Percentiles rank a stretch among this genome's conserved stretches.
Conservation (phyloP, 2,888 invertebrate genomes). For the Orthosia cruda region DNA sequence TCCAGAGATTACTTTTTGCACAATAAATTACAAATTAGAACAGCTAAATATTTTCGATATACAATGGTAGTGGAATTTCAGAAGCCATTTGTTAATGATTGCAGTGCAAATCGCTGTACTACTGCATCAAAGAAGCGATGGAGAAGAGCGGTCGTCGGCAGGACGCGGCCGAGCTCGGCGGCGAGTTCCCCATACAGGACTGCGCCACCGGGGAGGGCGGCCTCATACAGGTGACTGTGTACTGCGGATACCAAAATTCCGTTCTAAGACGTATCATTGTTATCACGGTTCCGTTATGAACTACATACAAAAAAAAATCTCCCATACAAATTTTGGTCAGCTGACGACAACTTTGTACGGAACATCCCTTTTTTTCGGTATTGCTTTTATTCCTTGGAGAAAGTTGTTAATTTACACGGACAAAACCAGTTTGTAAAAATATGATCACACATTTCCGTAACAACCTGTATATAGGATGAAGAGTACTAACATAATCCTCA, state of each 20-base stretch:
- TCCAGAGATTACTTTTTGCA: slow-evolving; percentile 6
- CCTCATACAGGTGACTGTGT: slow-evolving; percentile 94
- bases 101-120: slow-evolving; percentile 99
- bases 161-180: slow-evolving; percentile 95
- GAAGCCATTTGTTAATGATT: slow-evolving; percentile 62
- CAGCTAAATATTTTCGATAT: background rate
- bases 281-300: too few relatives aligned
- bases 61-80: background rate
- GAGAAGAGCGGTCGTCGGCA: slow-evolving; percentile 96
- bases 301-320: too few relatives aligned
- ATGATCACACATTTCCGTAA: too few relatives aligned
- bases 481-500: too few relatives aligned
- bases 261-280: too few relatives aligned
- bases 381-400: too few relatives aligned
- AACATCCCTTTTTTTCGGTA: too few relatives aligned
- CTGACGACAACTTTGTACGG: too few relatives aligned
- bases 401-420: too few relatives aligned
- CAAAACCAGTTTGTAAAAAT: too few relatives aligned
- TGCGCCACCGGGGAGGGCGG: slow-evolving; percentile 99
- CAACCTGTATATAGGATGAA: too few relatives aligned
- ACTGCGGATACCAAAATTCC: background rate
- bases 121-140: slow-evolving; percentile 99
- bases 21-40: background rate
- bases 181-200: slow-evolving; percentile 99
- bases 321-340: too few relatives aligned